Evolutionary conservation across 2,797 vertebrate genomes (phyloP).

Genomic region (Micromesistius poutassou): DNA sequence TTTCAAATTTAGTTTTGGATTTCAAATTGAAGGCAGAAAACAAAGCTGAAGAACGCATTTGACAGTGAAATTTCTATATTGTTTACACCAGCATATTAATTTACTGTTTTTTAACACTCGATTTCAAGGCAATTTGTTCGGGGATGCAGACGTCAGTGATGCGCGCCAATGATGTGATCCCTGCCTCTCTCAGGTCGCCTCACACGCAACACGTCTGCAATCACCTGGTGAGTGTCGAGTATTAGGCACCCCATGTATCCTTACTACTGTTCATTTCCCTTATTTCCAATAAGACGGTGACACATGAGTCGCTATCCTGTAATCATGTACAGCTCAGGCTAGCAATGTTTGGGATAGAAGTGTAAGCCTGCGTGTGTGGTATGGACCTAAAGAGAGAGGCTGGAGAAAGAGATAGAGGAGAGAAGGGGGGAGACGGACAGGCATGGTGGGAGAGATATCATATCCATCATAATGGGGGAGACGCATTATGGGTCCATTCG

Average conservation of each 20-base stretch:
- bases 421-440: too few species aligned
- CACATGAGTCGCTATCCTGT: background rate
- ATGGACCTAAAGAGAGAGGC: background rate
- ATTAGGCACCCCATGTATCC: background rate
- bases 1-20: background rate
- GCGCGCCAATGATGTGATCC: background rate
- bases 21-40: background rate
- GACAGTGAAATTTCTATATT: background rate
- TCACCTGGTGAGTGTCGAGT: too few species aligned
- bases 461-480: background rate
- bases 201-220: too few species aligned
- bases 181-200: background rate
- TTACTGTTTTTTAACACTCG: background rate
- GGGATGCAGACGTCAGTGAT: background rate
- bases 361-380: slow-evolving; percentile 4
- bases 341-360: background rate
- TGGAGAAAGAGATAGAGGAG: background rate
- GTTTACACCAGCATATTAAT: background rate
- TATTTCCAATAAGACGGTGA: background rate
- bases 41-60: background rate
- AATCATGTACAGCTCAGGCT: background rate
- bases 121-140: background rate
- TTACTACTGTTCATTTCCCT: background rate
- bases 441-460: background rate
- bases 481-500: slow-evolving; percentile 9